Evolutionary conservation across 2,113 vertebrate species (phyloP), one percentile per base, ranked within the genome.

Genomic region (Thymallus thymallus): DNA sequence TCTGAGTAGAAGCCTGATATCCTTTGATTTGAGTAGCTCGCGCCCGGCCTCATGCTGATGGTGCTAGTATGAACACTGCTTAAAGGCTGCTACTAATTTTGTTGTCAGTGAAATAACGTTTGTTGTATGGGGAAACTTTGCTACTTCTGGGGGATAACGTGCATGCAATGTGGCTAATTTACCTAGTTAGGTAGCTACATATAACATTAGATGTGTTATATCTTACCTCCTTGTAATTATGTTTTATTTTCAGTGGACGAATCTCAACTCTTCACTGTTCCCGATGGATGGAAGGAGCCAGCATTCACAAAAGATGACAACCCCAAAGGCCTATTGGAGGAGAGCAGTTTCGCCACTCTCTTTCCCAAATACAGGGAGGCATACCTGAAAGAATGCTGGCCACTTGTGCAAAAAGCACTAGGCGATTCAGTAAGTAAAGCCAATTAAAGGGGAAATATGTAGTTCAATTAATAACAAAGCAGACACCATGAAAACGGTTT

Each of bases 341-440:
- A 98, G 82, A 99, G 98, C 92, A 99, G 96, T 84, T 99, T 99
- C 76, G 97, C 98, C 26, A 99, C 97, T 0, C 91, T 99, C 4
- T 99, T 99, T 72, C 97, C 97, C 0, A 98, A 98, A 64, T 99
- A 99, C 26, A 94, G 97, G 87, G 97, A 98, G 78, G 94, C 94
- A 0, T 99, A 99, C 74, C 81, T 99, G 87, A 98, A 95, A 62
- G 96, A 99, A 77, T 98, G 97, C 85, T 99, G 98, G 98, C 95
- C 96, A 0, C 91, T 99, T 0, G 97, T 99, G 41, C 95, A 97
- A 89, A 97, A 94, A 76, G 94, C 96, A 0, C 88, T 98, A 77
- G 89, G 82, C 74, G 97, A 98, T 22, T 80, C 87, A 2, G 97
- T 99, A 89, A 77, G 96, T 73, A 56, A 0, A 16, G 35, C 7